Evolutionary conservation across 1,140 invertebrate genomes (phyloP), one percentile per base, ranked within the genome.

Genomic region (Hyles vespertilio): DNA sequence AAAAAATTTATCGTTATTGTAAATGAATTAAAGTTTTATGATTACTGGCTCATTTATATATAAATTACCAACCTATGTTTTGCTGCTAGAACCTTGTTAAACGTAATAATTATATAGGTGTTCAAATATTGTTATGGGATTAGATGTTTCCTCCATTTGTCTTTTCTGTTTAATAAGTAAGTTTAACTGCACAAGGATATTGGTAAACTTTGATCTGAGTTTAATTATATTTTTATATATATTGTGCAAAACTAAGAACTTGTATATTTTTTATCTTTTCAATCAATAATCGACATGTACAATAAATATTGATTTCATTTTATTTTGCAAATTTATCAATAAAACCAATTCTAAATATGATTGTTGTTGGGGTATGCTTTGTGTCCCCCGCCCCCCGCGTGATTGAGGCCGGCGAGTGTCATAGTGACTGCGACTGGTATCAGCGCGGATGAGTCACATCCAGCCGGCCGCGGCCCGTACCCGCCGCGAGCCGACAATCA

Each of bases 191-290:
- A 88, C 85, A 88, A 88, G 85, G 85, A 88, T 87, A 88, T 88
- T 88, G 85, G 85, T 87, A 84, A 79, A 85, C 79, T 87, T 75
- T 83, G 85, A 87, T 87, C 84, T 84, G 84, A 87, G 85, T 88
- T 88, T 71, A 78, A 85, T 81, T 84, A 87, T 87, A 84, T 88
- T 84, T 84, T 84, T 86, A 86, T 86, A 84, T 85, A 85, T 85
- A 82, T 77, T 69, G 77, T 87, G 80, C 73, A 83, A 88, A 84
- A 78, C 83, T 34, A 56, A 54, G 72, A 79, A 85, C 82, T 81
- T 85, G 81, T 86, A 87, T 88, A 85, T 88, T 88, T 87, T 56
- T 85, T 87, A 84, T 87, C 76, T 88, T 85, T 84, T 81, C 78
- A 81, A 84, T 87, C 76, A 84, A 84, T 88, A 84, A 87, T 85